Evolutionary conservation across 2,888 invertebrate genomes (phyloP), one percentile per base, ranked within the genome.

Genomic region (Rhingia rostrata): DNA sequence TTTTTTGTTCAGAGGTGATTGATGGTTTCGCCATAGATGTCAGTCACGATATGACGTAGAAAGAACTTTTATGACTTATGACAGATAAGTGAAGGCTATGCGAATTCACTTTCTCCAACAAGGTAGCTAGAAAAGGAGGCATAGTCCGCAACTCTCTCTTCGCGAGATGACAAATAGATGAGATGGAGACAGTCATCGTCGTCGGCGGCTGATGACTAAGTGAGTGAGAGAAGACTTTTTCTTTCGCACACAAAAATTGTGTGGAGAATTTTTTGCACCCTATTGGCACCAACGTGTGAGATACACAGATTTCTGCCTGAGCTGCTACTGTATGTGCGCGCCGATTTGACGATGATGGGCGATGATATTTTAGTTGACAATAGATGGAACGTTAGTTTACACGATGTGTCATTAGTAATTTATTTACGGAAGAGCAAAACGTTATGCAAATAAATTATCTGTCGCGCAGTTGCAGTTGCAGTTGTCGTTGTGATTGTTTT

Each of bases 21-120:
- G 83, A 83, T 83, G 83, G 78, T 83, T 83, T 83, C 78, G 78
- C 83, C 83, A 78, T 51, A 69, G 69, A 73, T 83, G 83, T 83
- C 83, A 83, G 83, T 83, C 83, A 74, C 67, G 39, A 74, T 73
- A 33, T 83, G 83, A 83, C 83, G 83, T 83, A 67, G 78, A 83
- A 73, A 64, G 69, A 78, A 74, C 78, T 63, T 73, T 83, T 78
- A 83, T 74, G 83, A 78, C 83, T 83, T 78, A 69, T 83, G 83
- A 73, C 78, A 78, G 78, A 73, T 69, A 58, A 51, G 43, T 37
- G 14, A 22, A 37, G 5, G 51, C 51, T 47, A 47, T 30, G 9
- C 41, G 41, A 35, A 12, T 54, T 56, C 56, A 22, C 56, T 35
- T 14, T 56, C 56, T 14, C 35, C 35, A 5, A 30, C 12, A 4